Base-by-base conservation (phyloP, 2,797 vertebrate species). In the Bryconaethiops microstoma region DNA sequence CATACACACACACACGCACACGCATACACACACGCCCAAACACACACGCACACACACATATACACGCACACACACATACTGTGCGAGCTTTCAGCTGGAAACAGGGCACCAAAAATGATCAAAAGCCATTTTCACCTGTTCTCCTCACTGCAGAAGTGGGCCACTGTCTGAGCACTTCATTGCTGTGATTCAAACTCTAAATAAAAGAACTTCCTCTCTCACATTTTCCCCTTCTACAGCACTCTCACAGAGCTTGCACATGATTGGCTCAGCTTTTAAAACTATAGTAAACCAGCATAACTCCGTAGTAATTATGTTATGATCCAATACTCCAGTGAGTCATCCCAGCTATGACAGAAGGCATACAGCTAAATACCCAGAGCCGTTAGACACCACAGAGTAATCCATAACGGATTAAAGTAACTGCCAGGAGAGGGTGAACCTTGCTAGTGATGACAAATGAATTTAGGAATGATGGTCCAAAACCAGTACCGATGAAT, bases 61-160 rank as follows among this genome's bases (percentile, higher is more conserved):
- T 10, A 50, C 48, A 75, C 57, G 23, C n/a, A 45, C 60, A 81
- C 29, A 77, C 54, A 84, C n/a, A 78, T 78, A 79, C 77, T 70
- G 59, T 1, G 50, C 19, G 35, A 64, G 21, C 21, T 54, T 63
- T 63, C 62, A 64, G 45, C 14, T 54, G 2, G 14, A 73, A 55
- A 69, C 74, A 72, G 83, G 73, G 83, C 76, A 75, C 68, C 62
- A 67, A 65, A 69, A 83, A 83, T 83, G 80, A 90, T 85, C 85
- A 89, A 88, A 89, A 88, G 84, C 79, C 68, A 55, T 78, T 85
- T 85, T 86, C 82, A 86, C 86, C 80, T 85, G 65, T 87, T 84
- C 74, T 85, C 50, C 60, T 6, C 68, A 82, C 57, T 67, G 45
- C 12, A 85, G 87, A 67, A 87, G 77, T 88, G 82, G 86, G 81